These are phyloP conservation scores for Lamprotornis superbus DNA, from an alignment of 2,113 vertebrate genomes.

Conservation along the genomic window DNA sequence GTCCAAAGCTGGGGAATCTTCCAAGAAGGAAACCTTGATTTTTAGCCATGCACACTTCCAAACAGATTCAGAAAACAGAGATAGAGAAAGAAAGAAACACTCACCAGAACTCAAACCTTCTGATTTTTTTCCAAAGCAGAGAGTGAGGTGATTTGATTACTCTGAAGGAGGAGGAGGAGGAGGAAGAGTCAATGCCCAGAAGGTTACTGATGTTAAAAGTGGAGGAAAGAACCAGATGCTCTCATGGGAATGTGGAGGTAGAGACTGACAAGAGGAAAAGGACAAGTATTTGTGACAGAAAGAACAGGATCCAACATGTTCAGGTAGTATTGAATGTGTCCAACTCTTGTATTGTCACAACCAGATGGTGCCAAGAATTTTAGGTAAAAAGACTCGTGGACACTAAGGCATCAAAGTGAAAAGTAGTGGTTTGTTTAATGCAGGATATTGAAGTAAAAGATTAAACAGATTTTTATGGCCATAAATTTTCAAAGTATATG, in stretches of 20 bases:
- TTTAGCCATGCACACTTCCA: background rate
- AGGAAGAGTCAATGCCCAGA: background rate
- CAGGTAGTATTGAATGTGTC: background rate
- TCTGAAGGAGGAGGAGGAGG: background rate
- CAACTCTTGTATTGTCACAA: background rate
- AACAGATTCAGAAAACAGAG: background rate
- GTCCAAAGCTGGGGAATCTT: rapidly evolving
- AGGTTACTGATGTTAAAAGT: background rate
- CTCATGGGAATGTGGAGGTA: background rate
- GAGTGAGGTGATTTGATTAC: background rate
- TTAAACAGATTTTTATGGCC: background rate
- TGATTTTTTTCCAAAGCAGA: background rate
- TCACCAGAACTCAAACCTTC: background rate
- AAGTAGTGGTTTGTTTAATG: background rate
- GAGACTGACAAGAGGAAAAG: background rate
- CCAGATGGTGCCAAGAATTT: background rate
- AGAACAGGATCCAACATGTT: background rate
- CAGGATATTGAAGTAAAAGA: background rate
- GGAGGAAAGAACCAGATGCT: background rate
- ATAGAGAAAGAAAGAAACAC: background rate
- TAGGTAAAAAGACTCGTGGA: background rate
- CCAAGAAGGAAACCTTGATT: background rate
- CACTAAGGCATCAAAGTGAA: background rate
- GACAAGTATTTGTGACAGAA: background rate
- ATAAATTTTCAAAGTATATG: background rate